These are phyloP conservation scores for Bradynema listronoti DNA, from an alignment of 1,140 invertebrate species.

Conservation along the genomic window DNA sequence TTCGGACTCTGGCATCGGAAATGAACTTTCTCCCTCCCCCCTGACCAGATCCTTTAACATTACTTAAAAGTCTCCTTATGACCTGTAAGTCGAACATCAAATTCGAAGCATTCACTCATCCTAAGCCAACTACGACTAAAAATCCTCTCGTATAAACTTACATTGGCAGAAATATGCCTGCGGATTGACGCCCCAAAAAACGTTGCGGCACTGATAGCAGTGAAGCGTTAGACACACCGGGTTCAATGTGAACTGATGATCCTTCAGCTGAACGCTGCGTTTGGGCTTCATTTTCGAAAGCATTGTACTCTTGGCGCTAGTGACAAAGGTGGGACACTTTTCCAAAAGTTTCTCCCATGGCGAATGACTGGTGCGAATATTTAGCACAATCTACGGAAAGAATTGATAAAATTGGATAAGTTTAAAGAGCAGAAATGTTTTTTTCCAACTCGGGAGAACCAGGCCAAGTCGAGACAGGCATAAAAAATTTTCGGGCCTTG, in stretches of 20 bases:
- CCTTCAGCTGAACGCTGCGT: constrained; percentile 64
- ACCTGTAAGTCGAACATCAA: too few relatives aligned
- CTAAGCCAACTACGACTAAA: too few relatives aligned
- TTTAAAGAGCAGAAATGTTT: constrained; percentile 6
- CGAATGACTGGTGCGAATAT: constrained; percentile 36
- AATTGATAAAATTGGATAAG: constrained; percentile 9
- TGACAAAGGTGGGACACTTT: constrained; percentile 56
- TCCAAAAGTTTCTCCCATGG: constrained; percentile 52
- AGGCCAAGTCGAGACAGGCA: too few relatives aligned
- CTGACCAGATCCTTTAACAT: too few relatives aligned
- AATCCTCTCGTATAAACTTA: too few relatives aligned
- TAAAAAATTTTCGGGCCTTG: too few relatives aligned
- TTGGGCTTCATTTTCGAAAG: constrained; percentile 10
- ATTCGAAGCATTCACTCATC: too few relatives aligned
- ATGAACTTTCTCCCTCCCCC: too few relatives aligned
- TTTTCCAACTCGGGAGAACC: not conserved
- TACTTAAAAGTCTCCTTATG: too few relatives aligned
- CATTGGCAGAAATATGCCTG: constrained; percentile 55
- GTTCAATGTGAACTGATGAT: constrained; percentile 79
- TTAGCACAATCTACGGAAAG: constrained; percentile 45
- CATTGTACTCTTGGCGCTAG: constrained; percentile 19
- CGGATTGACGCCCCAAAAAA: constrained; percentile 77
- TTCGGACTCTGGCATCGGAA: constrained; percentile 22
- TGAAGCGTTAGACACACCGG: constrained; percentile 80
- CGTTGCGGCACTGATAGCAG: constrained; percentile 83